These are phyloP conservation scores for Toxotes jaculatrix DNA, from an alignment of 2,113 vertebrate genomes.

Conservation along the genomic window DNA sequence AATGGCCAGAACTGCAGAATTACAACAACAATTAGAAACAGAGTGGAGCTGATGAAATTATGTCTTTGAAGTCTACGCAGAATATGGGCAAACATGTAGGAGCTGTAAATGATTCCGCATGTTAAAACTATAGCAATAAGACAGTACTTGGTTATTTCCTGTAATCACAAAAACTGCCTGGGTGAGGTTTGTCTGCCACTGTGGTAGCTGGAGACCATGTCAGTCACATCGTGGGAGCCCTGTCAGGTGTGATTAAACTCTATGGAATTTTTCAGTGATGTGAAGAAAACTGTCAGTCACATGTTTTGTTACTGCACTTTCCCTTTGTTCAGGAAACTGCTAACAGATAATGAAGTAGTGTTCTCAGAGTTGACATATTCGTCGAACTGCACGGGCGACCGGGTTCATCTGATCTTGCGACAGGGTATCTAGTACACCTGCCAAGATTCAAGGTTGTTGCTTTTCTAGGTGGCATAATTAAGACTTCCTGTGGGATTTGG, in stretches of 20 bases:
- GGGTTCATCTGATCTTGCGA: conserved; percentile 20
- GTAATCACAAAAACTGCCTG: conserved; percentile 32
- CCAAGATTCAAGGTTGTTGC: conserved; percentile 50
- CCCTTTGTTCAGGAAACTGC: conserved; percentile 36
- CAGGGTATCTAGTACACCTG: conserved; percentile 53
- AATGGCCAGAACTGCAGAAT: conserved; percentile 23
- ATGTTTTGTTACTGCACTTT: conserved; percentile 27
- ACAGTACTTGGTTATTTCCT: conserved; percentile 25
- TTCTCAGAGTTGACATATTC: conserved; percentile 32
- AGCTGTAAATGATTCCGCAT: conserved; percentile 45
- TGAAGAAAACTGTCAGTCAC: conserved; percentile 47
- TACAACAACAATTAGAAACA: conserved; percentile 33
- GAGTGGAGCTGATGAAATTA: conserved; percentile 18
- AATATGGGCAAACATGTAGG: conserved; percentile 26
- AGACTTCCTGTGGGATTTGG: conserved; percentile 70
- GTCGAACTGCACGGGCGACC: background rate
- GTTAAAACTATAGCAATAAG: conserved; percentile 4
- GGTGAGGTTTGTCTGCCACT: conserved; percentile 2
- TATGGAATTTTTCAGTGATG: conserved; percentile 33
- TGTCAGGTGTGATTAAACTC: conserved; percentile 41
- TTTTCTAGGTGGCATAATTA: conserved; percentile 66
- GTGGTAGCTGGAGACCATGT: conserved; percentile 16
- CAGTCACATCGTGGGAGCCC: conserved; percentile 14
- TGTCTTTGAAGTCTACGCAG: conserved; percentile 8
- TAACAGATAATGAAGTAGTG: conserved; percentile 33